Conservation (phyloP, 1,140 invertebrate genomes). For the Drosophila sp. region DNA sequence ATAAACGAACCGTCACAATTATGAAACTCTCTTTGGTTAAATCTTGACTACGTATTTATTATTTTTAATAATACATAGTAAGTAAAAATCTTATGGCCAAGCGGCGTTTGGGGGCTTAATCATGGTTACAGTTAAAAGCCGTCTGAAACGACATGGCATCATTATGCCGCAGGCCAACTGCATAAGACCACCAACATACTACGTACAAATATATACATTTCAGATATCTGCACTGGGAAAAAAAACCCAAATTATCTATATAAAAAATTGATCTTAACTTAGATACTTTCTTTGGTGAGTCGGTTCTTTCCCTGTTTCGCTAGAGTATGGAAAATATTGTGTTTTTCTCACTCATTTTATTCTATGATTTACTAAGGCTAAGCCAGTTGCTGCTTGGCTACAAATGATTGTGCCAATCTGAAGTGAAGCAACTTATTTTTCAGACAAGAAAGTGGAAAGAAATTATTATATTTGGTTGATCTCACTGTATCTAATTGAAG, state of each 20-base stretch:
- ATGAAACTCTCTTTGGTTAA: neutral
- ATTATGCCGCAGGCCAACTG: constrained; percentile 14
- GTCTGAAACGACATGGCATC: constrained; percentile 1
- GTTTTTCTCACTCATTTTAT: too few relatives aligned
- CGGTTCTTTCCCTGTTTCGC: too few relatives aligned
- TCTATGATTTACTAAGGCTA: too few relatives aligned
- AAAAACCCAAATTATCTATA: neutral
- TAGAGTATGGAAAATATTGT: too few relatives aligned
- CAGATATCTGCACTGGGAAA: neutral
- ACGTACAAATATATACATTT: constrained; percentile 7
- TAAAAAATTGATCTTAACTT: neutral
- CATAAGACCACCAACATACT: neutral
- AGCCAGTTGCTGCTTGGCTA: too few relatives aligned
- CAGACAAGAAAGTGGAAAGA: too few relatives aligned
- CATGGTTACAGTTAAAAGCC: constrained; percentile 9
- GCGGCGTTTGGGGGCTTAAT: constrained; percentile 7
- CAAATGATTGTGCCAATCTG: too few relatives aligned
- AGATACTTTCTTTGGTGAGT: too few relatives aligned
- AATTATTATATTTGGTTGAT: too few relatives aligned
- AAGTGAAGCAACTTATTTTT: too few relatives aligned
- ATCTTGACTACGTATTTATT: neutral
- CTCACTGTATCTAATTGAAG: too few relatives aligned
- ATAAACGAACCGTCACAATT: neutral
- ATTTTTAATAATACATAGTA: constrained; percentile 13
- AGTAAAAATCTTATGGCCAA: constrained; percentile 18